Base-by-base conservation (phyloP, 2,888 invertebrate species). In the Oscheius myriophilus region DNA sequence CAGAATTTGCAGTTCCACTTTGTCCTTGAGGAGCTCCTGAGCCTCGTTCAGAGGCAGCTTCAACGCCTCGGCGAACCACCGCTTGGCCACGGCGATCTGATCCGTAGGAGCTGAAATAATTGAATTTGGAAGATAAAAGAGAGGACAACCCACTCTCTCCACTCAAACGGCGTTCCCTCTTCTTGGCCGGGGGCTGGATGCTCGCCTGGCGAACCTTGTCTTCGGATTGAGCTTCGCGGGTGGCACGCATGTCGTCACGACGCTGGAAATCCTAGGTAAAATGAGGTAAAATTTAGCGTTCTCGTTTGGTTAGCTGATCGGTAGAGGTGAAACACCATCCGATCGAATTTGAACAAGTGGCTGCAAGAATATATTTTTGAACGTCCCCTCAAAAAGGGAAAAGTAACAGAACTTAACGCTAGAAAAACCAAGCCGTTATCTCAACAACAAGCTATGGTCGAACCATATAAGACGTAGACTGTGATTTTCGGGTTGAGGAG, bases 21-120 rank as follows among this genome's bases (percentile, higher is more conserved):
- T 73, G 51, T 73, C 70, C 11, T 72, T 72, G 39, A 83, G 70
- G 39, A 79, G 74, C 1, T 71, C 70, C 1, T 71, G 70, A 16
- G 93, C 93, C 43, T 93, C 92, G 87, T 96, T 70, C 0, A 64
- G 61, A 1, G 69, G 69, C 51, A 84, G 65, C 21, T 75, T 75
- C 43, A 84, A 70, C 1, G 80, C 78, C 59, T 84, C 84, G 21
- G 79, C 82, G 67, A 82, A 79, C 82, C 83, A 84, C 65, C 70
- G 76, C 42, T 71, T 53, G 1, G 78, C 81, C 0, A 72, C 57
- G 0, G 62, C 52, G 41, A 75, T 43, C 66, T 76, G 72, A n/a
- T 77, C 77, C 46, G 75, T 67, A 39, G 62, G 63, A 26, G 61
- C 76, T 76, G 23, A 12, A 71, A 67, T 21, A 7, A 51, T 6